Evolutionary conservation across 2,113 vertebrate species (phyloP).

Genomic region (Piaya cayana): DNA sequence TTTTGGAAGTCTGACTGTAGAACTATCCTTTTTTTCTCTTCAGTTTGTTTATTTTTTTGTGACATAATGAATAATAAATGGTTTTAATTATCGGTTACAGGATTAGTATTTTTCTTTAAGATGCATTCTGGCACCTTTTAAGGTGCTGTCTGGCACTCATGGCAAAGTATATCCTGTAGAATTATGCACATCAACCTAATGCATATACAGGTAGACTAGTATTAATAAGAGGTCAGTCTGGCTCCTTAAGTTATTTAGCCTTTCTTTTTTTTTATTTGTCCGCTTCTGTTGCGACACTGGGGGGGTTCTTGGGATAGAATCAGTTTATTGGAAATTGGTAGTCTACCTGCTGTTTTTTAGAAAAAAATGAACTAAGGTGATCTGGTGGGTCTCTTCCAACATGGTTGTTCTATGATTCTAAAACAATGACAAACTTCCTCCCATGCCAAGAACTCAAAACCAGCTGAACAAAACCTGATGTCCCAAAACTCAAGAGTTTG

Average conservation of each 20-base stretch:
- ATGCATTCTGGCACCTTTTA: background rate
- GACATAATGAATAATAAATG: background rate
- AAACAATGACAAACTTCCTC: background rate
- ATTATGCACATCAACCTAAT: background rate
- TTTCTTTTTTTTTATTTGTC: background rate
- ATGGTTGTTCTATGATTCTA: too few species aligned
- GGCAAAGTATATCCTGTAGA: background rate
- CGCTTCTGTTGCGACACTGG: background rate
- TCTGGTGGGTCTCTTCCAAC: too few species aligned
- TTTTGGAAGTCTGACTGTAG: background rate
- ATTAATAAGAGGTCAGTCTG: background rate
- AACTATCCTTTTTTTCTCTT: background rate
- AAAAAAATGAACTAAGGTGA: background rate
- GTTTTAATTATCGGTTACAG: background rate
- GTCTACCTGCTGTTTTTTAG: background rate
- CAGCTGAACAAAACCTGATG: rapidly evolving
- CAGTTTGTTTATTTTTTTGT: background rate
- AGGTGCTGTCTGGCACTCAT: background rate
- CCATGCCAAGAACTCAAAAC: background rate
- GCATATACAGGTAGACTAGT: background rate
- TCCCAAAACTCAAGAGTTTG: background rate
- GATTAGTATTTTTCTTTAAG: background rate
- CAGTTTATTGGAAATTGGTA: background rate
- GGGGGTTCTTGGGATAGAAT: background rate
- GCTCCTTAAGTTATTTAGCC: background rate